phyloP scores from a whole-genome alignment of 2,888 invertebrate genomes.

The Cantharis rustica region DNA sequence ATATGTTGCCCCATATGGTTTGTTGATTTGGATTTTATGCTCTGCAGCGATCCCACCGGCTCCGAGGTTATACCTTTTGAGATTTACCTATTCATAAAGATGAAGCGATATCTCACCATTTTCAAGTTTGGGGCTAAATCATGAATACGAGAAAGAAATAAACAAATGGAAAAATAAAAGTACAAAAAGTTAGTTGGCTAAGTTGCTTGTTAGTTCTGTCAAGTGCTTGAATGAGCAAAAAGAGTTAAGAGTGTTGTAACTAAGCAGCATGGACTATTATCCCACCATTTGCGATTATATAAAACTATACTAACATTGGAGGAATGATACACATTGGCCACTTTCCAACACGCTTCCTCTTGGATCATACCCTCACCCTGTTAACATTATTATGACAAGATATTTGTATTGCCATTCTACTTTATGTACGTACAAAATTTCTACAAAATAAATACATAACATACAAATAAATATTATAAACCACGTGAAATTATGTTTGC shows the following conservation, averaged over 20 bases:
- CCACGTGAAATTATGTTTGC: slow-evolving; percentile 26
- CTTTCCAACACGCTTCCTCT: slow-evolving; percentile 50
- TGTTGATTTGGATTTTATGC: slow-evolving; percentile 51
- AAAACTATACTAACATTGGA: slow-evolving; percentile 42
- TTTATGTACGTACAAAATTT: slow-evolving; percentile 17
- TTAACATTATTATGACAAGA: slow-evolving; percentile 17
- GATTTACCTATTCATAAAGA: slow-evolving; percentile 52
- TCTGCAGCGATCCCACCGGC: slow-evolving; percentile 47
- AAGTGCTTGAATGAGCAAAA: slow-evolving; percentile 26
- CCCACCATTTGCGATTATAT: slow-evolving; percentile 43
- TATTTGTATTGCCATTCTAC: slow-evolving; percentile 23
- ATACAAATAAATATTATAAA: slow-evolving; percentile 27
- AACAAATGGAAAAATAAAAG: slow-evolving; percentile 12
- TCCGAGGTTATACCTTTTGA: slow-evolving; percentile 37
- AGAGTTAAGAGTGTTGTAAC: slow-evolving; percentile 36
- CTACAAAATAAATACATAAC: slow-evolving; percentile 14
- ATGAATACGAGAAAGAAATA: slow-evolving; percentile 20
- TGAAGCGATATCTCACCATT: slow-evolving; percentile 36
- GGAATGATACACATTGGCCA: slow-evolving; percentile 47
- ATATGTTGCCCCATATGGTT: slow-evolving; percentile 47
- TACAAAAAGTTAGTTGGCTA: slow-evolving; percentile 12
- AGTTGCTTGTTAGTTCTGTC: slow-evolving; percentile 26
- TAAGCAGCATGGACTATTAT: slow-evolving; percentile 47
- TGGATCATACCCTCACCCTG: slow-evolving; percentile 35
- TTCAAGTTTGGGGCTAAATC: slow-evolving; percentile 18